phyloP scores from a whole-genome alignment of 2,797 vertebrate species.

The Hemibagrus guttatus region DNA sequence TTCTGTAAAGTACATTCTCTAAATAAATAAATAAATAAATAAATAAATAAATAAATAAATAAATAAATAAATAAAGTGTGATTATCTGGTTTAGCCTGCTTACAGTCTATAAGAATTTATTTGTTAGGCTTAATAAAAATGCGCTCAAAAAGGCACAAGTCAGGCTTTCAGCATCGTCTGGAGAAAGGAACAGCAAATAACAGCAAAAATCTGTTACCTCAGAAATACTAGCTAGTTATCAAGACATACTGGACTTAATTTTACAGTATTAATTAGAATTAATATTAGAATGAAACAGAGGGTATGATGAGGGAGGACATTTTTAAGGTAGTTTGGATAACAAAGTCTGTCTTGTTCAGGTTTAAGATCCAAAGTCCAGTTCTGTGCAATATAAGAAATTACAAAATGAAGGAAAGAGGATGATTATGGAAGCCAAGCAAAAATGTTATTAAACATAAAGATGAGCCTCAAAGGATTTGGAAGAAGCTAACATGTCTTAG shows the following conservation, averaged over 20 bases:
- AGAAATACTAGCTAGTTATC: neutral
- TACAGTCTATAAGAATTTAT: no score
- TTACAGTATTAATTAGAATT: neutral
- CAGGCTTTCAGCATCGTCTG: no score
- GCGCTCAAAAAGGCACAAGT: no score
- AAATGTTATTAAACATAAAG: neutral
- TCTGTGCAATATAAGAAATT: neutral
- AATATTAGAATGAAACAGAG: no score
- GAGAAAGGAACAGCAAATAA: neutral
- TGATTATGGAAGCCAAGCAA: neutral
- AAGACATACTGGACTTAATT: neutral
- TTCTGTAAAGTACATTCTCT: neutral
- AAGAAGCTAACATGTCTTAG: neutral
- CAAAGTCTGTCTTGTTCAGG: neutral
- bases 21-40: no score
- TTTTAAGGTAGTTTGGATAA: neutral
- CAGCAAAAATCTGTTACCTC: no score
- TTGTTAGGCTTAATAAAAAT: no score
- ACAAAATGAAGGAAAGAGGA: neutral
- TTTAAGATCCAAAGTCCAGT: neutral
- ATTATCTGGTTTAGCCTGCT: no score
- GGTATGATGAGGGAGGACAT: no score
- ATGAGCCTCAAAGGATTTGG: neutral
- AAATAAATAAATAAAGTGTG: no score
- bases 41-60: no score